phyloP scores from a whole-genome alignment of 1,140 invertebrate genomes.

The Drosophila insularis region DNA sequence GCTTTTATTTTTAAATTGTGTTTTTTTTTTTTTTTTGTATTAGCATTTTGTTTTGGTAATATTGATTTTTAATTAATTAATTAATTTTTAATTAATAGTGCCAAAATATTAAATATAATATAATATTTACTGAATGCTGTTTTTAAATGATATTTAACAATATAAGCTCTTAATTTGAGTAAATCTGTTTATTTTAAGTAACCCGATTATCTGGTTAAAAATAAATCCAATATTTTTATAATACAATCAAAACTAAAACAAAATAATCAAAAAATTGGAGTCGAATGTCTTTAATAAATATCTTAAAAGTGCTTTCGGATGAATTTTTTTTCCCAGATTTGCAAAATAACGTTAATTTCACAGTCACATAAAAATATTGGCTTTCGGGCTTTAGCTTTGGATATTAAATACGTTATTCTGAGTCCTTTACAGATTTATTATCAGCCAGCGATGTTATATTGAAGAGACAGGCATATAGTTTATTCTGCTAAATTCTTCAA shows the following conservation, averaged over 20 bases:
- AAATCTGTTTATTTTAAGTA: background rate
- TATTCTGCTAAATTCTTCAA: background rate
- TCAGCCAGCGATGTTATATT: background rate
- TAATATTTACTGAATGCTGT: background rate
- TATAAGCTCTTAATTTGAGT: background rate
- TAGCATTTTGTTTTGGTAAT: background rate
- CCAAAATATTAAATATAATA: background rate
- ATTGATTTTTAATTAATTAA: background rate
- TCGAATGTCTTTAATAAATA: background rate
- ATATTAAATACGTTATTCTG: background rate
- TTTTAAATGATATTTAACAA: background rate
- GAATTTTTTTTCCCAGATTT: background rate
- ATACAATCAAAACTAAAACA: background rate
- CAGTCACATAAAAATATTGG: background rate
- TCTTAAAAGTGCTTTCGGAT: background rate
- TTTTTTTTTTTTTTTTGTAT: background rate
- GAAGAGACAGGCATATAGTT: background rate
- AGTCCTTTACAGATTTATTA: background rate
- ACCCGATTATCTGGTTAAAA: background rate
- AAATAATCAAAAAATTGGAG: background rate
- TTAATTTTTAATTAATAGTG: background rate
- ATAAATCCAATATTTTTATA: background rate
- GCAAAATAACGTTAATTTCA: background rate
- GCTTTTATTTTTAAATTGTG: constrained; percentile 41
- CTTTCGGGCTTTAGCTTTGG: background rate